phyloP scores from a whole-genome alignment of 2,113 vertebrate species.

The Neogale vison region DNA sequence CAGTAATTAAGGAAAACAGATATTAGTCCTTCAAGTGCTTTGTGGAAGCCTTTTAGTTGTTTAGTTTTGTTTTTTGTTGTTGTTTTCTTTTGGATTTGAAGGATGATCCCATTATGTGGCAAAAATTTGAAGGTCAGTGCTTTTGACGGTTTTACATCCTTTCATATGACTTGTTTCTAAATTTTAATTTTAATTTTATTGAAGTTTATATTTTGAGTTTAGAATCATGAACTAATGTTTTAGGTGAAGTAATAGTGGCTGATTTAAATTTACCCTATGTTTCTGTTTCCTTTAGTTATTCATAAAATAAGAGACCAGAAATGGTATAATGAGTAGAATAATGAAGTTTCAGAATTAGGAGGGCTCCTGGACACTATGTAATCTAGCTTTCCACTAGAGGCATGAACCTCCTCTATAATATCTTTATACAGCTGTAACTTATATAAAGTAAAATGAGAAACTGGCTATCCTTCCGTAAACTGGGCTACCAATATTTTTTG shows the following conservation, averaged over 20 bases:
- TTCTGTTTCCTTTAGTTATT: not conserved
- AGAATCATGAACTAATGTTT: not conserved
- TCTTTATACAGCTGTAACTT: not conserved
- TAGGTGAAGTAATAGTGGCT: not conserved
- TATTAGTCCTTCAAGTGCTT: conserved; percentile 76
- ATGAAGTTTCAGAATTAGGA: not conserved
- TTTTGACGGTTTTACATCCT: conserved; percentile 14
- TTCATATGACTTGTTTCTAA: conserved; percentile 40
- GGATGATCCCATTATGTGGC: not conserved
- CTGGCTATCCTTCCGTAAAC: not conserved
- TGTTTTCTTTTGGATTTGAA: not conserved
- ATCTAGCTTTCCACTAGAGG: not conserved
- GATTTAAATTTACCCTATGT: not conserved
- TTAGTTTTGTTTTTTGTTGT: not conserved
- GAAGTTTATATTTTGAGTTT: conserved; percentile 20
- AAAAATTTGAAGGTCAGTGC: conserved; percentile 38
- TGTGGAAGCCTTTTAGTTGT: conserved; percentile 60
- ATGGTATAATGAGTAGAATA: not conserved
- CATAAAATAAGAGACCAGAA: not conserved
- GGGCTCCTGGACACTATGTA: not conserved
- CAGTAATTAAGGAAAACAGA: conserved; percentile 74
- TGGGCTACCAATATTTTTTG: not conserved
- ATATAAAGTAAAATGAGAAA: not conserved
- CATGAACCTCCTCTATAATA: not conserved
- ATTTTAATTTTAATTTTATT: conserved; percentile 44